Base-by-base conservation (phyloP, 1,140 invertebrate species). In the Heliconius melpomene region DNA sequence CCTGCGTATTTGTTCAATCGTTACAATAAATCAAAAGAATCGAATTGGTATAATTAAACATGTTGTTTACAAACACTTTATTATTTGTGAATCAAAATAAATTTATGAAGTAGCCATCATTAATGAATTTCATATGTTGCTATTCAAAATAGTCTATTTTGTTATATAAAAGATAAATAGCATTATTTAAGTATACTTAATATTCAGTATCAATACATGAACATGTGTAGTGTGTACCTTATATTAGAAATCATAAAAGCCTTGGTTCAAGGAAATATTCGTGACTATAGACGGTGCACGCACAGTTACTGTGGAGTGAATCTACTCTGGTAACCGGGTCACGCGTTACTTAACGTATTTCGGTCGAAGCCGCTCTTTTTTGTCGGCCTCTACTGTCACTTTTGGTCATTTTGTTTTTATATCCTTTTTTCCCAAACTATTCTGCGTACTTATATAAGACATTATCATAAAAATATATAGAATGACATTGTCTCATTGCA, bases 311-410 rank as follows among this genome's bases (percentile, higher is more conserved):
- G 79, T 76, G 74, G 81, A 82, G 76, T 83, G 77, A 76, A 84
- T 79, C 79, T 73, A 78, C 80, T 84, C 77, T 75, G 75, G 76
- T 86, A 88, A 88, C 82, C 81, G 73, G 82, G 84, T 85, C 86
- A 87, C 79, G 83, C 79, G 75, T 82, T 80, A 81, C 54, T 79
- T 79, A 73, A 82, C 57, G 79, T 79, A 79, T 79, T 82, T 81
- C 54, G 72, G 77, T 78, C 77, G 46, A 72, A 81, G 73, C 72
- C 52, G 32, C 66, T 72, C 80, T 81, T 78, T 78, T 81, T 75
- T 77, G 32, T 57, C n/a, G 72, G 72, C 38, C 40, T 72, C 36
- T 36, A 71, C 76, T 77, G 29, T 77, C 76, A 77, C 70, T 77
- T 77, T 77, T 72, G 70, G 76, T 77, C 7, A 72, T 72, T 72